Conservation (phyloP, 2,888 invertebrate genomes). For the Dryocosmus kuriphilus region DNA sequence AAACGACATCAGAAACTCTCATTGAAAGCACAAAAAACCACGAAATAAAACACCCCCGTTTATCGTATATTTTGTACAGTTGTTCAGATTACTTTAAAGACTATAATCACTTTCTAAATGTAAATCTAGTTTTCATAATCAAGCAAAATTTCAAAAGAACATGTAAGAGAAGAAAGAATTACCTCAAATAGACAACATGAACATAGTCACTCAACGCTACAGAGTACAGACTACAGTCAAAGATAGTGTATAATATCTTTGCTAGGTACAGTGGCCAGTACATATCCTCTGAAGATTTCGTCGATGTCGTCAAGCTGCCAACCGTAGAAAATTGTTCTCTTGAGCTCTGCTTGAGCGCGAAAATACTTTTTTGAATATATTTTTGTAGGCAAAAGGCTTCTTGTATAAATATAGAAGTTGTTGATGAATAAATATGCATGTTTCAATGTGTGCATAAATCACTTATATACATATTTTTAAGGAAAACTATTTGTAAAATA, state of each 20-base stretch:
- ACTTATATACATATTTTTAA: neutral
- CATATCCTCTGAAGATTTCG: neutral
- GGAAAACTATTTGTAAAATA: neutral
- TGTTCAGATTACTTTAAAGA: neutral
- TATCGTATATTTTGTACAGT: neutral
- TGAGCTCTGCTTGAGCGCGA: neutral
- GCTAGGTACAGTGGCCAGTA: no score
- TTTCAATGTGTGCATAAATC: neutral
- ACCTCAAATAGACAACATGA: neutral
- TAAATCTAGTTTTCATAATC: neutral
- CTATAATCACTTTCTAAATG: neutral
- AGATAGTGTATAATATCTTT: no score
- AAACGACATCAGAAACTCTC: neutral
- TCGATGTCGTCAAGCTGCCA: neutral
- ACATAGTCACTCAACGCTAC: no score
- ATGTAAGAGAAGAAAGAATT: no score
- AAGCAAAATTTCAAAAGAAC: neutral
- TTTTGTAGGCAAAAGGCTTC: neutral
- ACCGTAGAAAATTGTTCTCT: neutral
- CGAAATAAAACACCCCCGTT: neutral
- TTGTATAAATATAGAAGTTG: neutral
- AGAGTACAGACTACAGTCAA: no score
- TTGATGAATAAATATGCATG: neutral
- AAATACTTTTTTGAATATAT: neutral
- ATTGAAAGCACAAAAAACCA: neutral